Base-by-base conservation (phyloP, 2,797 vertebrate species). In the Spinibarbus caldwelli region DNA sequence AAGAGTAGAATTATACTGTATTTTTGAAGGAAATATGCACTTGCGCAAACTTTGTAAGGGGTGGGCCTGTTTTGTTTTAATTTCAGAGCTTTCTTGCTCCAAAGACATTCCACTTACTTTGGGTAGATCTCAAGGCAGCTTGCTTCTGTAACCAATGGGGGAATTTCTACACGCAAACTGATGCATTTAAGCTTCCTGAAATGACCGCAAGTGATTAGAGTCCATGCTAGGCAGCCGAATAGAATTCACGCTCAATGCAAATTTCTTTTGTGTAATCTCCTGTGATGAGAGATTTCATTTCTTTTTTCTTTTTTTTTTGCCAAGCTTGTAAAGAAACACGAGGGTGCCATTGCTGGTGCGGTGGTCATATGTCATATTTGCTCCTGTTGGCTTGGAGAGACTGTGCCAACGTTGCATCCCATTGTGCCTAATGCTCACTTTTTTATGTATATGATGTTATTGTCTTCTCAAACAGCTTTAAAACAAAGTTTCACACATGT, bases 361-460 rank as follows among this genome's bases (percentile, higher is more conserved):
- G 88, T 85, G 81, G 85, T 87, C 81, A 86, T 64, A 62, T n/a
- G 76, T 78, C 75, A 79, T 87, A 72, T 66, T 43, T 54, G 71
- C 87, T 67, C 87, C 76, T 52, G 81, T 88, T 85, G 86, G 88
- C 80, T 81, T 45, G 82, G 82, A 89, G 85, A 78, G 54, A 12
- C 62, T 70, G 86, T 85, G 90, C 90, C 90, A 90, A 91, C 84
- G 36, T 91, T 92, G 83, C 83, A 94, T 94, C 94, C 92, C 92
- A 93, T 94, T 91, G 94, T 97, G 95, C 96, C 95, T 96, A 95
- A 93, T 89, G 93, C 93, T 92, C 92, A 93, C 88, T 90, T 91
- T 90, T 94, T 91, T 91, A 93, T 95, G 93, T 96, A 91, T 92
- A 93, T 94, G 87, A 94, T 83, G 94, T 93, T 91, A 85, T 85